These are phyloP conservation scores for Cantharis rustica DNA, from an alignment of 2,888 invertebrate genomes.

Conservation along the genomic window DNA sequence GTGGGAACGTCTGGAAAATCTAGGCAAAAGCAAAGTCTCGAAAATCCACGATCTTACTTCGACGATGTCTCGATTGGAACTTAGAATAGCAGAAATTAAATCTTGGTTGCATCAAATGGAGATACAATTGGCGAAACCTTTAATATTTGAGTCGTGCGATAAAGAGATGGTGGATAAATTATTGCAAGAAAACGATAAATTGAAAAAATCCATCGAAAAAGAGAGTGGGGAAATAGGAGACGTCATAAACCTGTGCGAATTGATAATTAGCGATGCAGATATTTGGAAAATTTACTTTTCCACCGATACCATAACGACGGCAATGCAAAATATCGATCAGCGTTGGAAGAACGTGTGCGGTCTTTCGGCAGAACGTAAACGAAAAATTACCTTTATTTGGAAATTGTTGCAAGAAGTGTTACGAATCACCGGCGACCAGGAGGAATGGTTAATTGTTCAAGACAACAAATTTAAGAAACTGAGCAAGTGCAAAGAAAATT, in stretches of 20 bases:
- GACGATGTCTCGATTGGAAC: constrained; percentile 73
- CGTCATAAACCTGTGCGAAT: constrained; percentile 78
- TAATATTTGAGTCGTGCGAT: constrained; percentile 69
- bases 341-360: constrained; percentile 81
- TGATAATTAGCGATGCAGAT: constrained; percentile 75
- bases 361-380: constrained; percentile 72
- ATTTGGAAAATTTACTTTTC: constrained; percentile 74
- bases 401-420: constrained; percentile 64
- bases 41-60: constrained; percentile 75
- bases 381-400: constrained; percentile 67
- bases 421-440: constrained; percentile 61
- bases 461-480: constrained; percentile 65
- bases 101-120: constrained; percentile 76
- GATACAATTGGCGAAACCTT: constrained; percentile 68
- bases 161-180: constrained; percentile 71
- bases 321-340: constrained; percentile 74
- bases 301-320: constrained; percentile 67
- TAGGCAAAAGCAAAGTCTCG: constrained; percentile 68
- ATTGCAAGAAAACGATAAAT: constrained; percentile 71
- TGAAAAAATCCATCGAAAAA: constrained; percentile 76
- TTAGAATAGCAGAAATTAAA: constrained; percentile 72
- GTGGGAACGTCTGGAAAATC: constrained; percentile 76
- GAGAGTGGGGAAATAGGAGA: constrained; percentile 80
- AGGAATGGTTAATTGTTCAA: constrained; percentile 66
- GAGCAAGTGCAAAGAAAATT: constrained; percentile 63